phyloP scores from a whole-genome alignment of 2,113 vertebrate genomes.

The Daubentonia madagascariensis region DNA sequence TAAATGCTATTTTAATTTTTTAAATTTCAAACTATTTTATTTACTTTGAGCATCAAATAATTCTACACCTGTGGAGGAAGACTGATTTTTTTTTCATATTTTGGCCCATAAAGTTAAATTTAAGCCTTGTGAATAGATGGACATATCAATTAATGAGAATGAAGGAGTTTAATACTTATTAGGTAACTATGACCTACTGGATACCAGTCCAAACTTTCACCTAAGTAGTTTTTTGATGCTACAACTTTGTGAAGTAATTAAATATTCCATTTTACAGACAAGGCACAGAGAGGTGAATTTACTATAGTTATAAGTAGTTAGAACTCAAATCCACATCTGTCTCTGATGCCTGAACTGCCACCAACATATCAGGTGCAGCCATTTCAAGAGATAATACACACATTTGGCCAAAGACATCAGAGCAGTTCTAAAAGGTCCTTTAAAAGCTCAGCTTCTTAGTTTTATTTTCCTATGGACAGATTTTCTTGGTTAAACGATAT shows the following conservation, averaged over 20 bases:
- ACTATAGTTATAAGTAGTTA: not conserved
- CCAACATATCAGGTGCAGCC: not conserved
- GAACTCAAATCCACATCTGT: not conserved
- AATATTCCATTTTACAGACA: not conserved
- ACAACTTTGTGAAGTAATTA: not conserved
- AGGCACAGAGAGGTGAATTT: not conserved
- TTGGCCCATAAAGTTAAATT: not conserved
- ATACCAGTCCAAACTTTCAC: not conserved
- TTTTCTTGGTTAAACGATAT: not conserved
- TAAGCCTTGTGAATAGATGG: not conserved
- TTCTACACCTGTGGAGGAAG: not conserved
- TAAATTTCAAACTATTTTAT: not conserved
- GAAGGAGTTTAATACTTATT: not conserved
- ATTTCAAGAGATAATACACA: not conserved
- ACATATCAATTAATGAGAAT: not conserved
- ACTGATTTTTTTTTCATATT: not conserved
- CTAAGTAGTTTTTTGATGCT: not conserved
- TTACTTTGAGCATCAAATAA: constrained; percentile 36
- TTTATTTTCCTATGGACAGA: not conserved
- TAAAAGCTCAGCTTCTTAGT: not conserved
- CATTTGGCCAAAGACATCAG: not conserved
- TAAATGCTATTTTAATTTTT: constrained; percentile 33
- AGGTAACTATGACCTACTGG: not conserved
- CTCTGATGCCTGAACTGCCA: not conserved
- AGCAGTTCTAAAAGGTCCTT: not conserved